Base-by-base conservation (phyloP, 2,797 vertebrate genomes). In the Poecilia gillii region DNA sequence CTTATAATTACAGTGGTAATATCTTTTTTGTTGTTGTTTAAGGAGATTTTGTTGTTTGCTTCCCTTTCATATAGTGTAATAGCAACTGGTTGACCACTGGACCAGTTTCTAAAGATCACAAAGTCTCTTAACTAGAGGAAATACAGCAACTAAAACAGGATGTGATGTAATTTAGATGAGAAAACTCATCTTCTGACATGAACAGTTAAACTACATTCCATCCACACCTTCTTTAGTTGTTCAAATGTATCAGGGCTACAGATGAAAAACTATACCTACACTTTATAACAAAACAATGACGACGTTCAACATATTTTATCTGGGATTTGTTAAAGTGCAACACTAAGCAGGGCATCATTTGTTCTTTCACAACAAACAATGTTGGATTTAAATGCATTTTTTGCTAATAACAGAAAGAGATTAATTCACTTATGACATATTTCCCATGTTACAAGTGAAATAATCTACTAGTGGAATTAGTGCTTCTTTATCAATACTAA, bases 141-240 rank as follows among this genome's bases (percentile, higher is more conserved):
- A 57, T 28, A 57, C n/a, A 28, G n/a, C 11, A 18, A 57, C 9
- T 57, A 25, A 28, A 28, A 28, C 25, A 57, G 55, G 4, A 28
- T 59, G 13, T 25, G n/a, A 59, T 31, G 28, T 59, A 2, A 59
- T 59, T 59, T 59, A 31, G 12, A 14, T 1, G 57, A 47, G 20
- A 3, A 33, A 66, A 4, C 11, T 14, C 59, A 16, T 49, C 45
- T 2, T 23, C 31, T 31, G 33, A 59, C 20, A 51, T 28, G 28
- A 57, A 57, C 13, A 31, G 57, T n/a, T 64, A 55, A 85, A 81
- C 64, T 83, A n/a, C n/a, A 46, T 73, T 46, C 43, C 74, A n/a
- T 28, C 45, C 23, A 41, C 18, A 20, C 12, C 20, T 59, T 43
- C 43, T 51, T 36, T 49, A 20, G 62, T 66, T 47, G 33, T 80